Percentiles rank a stretch among this genome's conserved stretches.
phyloP scores from a whole-genome alignment of 1,140 invertebrate species.

The Aleiodes sp. region DNA sequence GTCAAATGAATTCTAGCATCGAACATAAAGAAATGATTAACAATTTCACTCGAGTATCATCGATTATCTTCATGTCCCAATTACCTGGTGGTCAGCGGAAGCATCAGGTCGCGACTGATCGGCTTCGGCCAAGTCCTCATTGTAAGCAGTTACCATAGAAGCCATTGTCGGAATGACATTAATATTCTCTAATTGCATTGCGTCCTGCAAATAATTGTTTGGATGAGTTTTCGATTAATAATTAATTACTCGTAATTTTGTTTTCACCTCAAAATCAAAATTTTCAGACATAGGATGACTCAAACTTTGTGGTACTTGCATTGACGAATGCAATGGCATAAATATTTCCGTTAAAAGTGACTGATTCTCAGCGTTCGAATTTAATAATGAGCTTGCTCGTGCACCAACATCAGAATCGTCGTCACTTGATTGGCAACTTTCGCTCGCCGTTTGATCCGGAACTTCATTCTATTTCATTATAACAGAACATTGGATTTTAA shows the following conservation, averaged over 20 bases:
- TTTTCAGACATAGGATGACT: slow-evolving; percentile 43
- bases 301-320: slow-evolving; percentile 38
- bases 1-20: slow-evolving; percentile 30
- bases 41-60: not conserved
- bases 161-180: slow-evolving; percentile 30
- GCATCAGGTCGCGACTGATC: slow-evolving; percentile 62
- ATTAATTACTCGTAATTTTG: not conserved
- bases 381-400: slow-evolving; percentile 37
- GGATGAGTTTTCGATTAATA: not conserved
- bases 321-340: slow-evolving; percentile 38
- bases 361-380: slow-evolving; percentile 42
- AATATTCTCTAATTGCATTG: slow-evolving; percentile 33
- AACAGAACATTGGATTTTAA: too few species aligned
- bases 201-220: slow-evolving; percentile 28
- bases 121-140: slow-evolving; percentile 67
- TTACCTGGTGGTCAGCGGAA: slow-evolving; percentile 48
- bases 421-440: slow-evolving; percentile 58
- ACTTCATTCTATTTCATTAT: slow-evolving; percentile 57
- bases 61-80: not conserved
- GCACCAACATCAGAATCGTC: slow-evolving; percentile 54
- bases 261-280: slow-evolving; percentile 45
- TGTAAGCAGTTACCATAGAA: slow-evolving; percentile 47
- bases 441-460: slow-evolving; percentile 52
- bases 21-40: not conserved
- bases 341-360: slow-evolving; percentile 42